Conservation (phyloP, 2,113 vertebrate species). For the Emydura subglobosa region DNA sequence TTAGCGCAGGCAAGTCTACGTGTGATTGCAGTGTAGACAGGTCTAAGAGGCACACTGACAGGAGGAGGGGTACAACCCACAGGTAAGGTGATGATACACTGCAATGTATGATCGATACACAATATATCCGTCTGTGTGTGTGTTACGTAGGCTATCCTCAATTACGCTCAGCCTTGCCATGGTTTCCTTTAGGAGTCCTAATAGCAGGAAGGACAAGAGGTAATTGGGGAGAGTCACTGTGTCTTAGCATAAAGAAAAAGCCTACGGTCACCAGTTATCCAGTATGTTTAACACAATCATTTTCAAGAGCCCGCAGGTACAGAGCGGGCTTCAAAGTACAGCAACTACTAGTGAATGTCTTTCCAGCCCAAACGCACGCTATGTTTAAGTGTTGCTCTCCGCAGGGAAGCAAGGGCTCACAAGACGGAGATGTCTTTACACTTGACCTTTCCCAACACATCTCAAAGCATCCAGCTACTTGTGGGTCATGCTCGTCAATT, state of each 20-base stretch:
- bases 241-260: neutral
- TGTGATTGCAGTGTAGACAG: too few species aligned
- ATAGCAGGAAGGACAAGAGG: neutral
- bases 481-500: neutral
- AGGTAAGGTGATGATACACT: neutral
- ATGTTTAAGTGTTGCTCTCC: rapidly evolving
- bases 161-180: neutral
- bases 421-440: neutral
- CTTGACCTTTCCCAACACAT: neutral
- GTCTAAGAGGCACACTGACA: neutral
- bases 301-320: rapidly evolving
- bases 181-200: neutral
- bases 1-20: too few species aligned
- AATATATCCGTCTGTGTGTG: neutral
- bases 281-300: neutral
- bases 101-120: neutral
- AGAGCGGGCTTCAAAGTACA: neutral
- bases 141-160: neutral
- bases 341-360: rapidly evolving
- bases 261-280: neutral
- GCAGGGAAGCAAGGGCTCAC: neutral
- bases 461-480: slow-evolving; percentile 24
- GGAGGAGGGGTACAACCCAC: neutral
- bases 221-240: neutral
- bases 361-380: neutral